Evolutionary conservation across 2,888 invertebrate species (phyloP), one percentile per base, ranked within the genome.

Genomic region (Diloba caeruleocephala): DNA sequence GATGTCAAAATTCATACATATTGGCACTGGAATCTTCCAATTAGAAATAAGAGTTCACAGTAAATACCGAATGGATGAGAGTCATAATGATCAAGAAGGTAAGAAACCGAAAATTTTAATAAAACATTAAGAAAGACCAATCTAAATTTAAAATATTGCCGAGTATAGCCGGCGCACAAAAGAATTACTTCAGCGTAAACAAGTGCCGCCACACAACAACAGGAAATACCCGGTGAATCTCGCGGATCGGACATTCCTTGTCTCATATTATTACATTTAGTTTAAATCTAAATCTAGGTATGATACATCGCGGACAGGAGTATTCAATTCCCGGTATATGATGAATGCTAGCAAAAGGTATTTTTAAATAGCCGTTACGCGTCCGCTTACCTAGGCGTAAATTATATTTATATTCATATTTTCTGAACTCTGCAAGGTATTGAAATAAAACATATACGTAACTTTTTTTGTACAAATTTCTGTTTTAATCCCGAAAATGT

Each of bases 161-260:
- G 10, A n/a, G 29, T 31, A 34, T 6, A 21, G 31, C 13, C n/a
- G 5, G 32, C 36, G 31, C 39, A 71, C 66, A 74, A 76, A 77
- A 70, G 71, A 70, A 73, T 71, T 31, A 62, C 43, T 60, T 43
- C 64, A 51, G 44, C 39, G 60, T 66, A 70, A 71, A 74, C 68
- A 75, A 53, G 49, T 41, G 26, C 32, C 21, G 36, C 41, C 46
- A 37, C 50, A 58, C 39, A 61, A 45, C 53, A 69, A 75, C 78
- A 76, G 78, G 76, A 78, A 78, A 78, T 67, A 23, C 53, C n/a
- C 55, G 38, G 19, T 63, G 62, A 51, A 46, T 48, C 42, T 45
- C 43, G 56, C 54, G 19, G 49, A 46, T 55, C 55, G 43, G 29
- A 62, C 70, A 66, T 72, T 74, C 72, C 48, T 70, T 13, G 31